Conservation (phyloP, 2,888 invertebrate species). For the Lobophora halterata region DNA sequence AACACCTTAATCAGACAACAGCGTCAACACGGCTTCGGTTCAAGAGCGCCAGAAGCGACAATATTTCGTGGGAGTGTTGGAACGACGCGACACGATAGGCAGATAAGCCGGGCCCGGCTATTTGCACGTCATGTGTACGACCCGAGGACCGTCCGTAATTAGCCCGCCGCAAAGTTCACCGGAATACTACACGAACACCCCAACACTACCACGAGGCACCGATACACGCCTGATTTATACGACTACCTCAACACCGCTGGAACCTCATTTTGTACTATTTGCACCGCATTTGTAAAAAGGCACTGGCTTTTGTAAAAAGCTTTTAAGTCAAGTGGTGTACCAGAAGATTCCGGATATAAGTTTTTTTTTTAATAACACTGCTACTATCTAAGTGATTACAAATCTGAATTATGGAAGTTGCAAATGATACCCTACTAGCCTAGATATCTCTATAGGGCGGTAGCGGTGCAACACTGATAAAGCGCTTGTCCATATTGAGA, state of each 20-base stretch:
- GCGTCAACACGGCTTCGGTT: constrained; percentile 9
- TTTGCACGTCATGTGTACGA: constrained; percentile 56
- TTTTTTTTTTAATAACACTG: too few species aligned
- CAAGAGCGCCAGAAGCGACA: constrained; percentile 16
- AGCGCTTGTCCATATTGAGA: too few species aligned
- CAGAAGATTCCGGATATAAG: too few species aligned
- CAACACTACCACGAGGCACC: constrained; percentile 43
- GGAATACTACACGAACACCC: constrained; percentile 55
- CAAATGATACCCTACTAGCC: too few species aligned
- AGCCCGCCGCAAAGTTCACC: constrained; percentile 64
- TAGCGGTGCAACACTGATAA: too few species aligned
- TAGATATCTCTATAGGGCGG: too few species aligned
- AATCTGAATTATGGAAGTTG: too few species aligned
- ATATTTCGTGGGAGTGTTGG: constrained; percentile 33
- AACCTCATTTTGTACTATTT: constrained; percentile 16
- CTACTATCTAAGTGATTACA: too few species aligned
- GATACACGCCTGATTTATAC: constrained; percentile 25
- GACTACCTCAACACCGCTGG: constrained; percentile 15
- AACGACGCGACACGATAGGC: constrained; percentile 41
- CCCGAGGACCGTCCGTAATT: constrained; percentile 58
- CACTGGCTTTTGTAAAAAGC: constrained; percentile 4
- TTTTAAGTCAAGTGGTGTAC: constrained; percentile 8
- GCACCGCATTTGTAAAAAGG: constrained; percentile 7
- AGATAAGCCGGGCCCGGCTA: constrained; percentile 57
- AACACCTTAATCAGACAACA: constrained; percentile 9